Evolutionary conservation across 2,888 invertebrate genomes (phyloP).

Genomic region (Oligia latruncula): DNA sequence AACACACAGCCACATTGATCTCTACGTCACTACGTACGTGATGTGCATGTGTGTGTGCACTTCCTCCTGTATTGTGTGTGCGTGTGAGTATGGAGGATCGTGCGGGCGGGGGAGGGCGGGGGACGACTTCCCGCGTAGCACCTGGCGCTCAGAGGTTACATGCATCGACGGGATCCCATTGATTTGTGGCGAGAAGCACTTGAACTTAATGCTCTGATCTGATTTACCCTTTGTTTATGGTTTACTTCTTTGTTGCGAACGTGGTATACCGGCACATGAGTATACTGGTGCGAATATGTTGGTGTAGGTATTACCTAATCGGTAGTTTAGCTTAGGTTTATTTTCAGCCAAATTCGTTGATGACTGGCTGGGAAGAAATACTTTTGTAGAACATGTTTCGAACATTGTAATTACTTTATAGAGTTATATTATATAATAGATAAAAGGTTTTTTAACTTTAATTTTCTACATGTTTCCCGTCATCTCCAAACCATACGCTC

Average conservation of each 20-base stretch:
- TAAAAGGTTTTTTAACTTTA: not conserved
- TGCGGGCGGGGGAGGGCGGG: conserved; percentile 65
- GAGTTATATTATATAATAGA: not conserved
- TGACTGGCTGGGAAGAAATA: conserved; percentile 29
- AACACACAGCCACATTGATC: conserved; percentile 80
- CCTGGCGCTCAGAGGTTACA: conserved; percentile 88
- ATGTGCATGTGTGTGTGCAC: conserved; percentile 72
- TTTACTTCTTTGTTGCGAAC: conserved; percentile 37
- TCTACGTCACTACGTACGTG: conserved; percentile 75
- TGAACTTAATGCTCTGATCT: conserved; percentile 75
- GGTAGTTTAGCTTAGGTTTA: conserved; percentile 23
- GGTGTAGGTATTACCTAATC: conserved; percentile 13
- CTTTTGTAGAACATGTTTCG: conserved; percentile 17
- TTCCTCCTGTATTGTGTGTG: conserved; percentile 77
- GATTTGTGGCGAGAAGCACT: conserved; percentile 86
- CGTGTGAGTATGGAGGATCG: conserved; percentile 74
- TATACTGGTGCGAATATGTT: conserved; percentile 27
- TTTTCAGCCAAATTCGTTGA: conserved; percentile 7
- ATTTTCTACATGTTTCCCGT: not conserved
- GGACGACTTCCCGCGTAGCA: conserved; percentile 87
- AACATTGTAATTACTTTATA: conserved; percentile 36
- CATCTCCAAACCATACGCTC: not conserved
- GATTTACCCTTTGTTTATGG: conserved; percentile 80
- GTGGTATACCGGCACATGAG: not conserved
- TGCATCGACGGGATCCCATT: conserved; percentile 85